Base-by-base conservation (phyloP, 2,888 invertebrate genomes). In the Spodoptera littoralis region DNA sequence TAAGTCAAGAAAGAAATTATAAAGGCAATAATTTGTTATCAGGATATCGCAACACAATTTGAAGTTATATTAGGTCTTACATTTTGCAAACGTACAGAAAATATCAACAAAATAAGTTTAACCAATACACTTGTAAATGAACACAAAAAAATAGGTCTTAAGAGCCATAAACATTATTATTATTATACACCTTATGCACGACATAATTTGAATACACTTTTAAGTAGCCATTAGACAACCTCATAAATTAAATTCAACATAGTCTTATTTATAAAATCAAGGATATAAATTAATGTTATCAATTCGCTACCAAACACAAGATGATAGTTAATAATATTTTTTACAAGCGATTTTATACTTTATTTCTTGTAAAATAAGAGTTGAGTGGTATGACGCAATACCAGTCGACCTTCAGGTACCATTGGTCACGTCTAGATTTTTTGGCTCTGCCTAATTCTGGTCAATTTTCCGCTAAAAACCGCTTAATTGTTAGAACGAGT, bases 381-480 rank as follows among this genome's bases (percentile, higher is more conserved):
- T 24, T 27, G 49, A 62, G 66, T 61, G 60, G 57, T 51, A 50
- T 61, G 41, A 61, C 47, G 65, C 41, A 60, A 64, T 60, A 51
- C 22, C 1, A 8, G 3, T 0, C 43, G 64, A 56, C 79, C 77
- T 79, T 77, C 65, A 64, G 36, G 54, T 27, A 2, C 43, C 57
- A 70, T 77, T 76, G 51, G 75, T 49, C 59, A 65, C 64, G 66
- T 64, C 60, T 68, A 68, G 63, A 70, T 70, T 65, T 68, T 76
- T 66, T 75, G 46, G 48, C 11, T 49, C 27, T 52, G 62, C 56
- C 48, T 49, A 60, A 72, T 70, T 65, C 60, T 44, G 22, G 54
- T 42, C 54, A 46, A 65, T 76, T 78, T 76, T 60, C 44, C 64
- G 62, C 12, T 64, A 49, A 63, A 58, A 58, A 61, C 48, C 27